Evolutionary conservation across 2,797 vertebrate species (phyloP).

Genomic region (Enteromius fasciolatus): DNA sequence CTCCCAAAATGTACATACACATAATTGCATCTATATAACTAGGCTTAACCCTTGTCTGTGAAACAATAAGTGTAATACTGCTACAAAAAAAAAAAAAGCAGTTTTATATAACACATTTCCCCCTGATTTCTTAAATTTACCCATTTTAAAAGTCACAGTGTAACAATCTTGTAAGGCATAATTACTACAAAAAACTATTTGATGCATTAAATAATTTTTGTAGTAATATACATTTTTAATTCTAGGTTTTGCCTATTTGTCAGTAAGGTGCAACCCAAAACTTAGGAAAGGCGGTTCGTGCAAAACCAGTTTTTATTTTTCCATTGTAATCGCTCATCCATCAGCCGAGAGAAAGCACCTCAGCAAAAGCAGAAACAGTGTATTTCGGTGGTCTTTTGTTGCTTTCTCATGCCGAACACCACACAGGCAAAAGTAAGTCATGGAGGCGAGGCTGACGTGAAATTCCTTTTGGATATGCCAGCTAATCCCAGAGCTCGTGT

Average conservation of each 20-base stretch:
- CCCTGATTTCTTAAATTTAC: too few relatives aligned
- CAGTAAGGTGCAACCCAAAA: not conserved
- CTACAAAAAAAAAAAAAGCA: too few relatives aligned
- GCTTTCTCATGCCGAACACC: conserved; percentile 1
- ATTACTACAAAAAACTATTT: too few relatives aligned
- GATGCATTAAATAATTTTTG: too few relatives aligned
- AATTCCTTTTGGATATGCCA: conserved; percentile 51
- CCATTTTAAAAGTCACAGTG: too few relatives aligned
- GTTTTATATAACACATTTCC: too few relatives aligned
- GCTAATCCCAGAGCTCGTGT: conserved; percentile 48
- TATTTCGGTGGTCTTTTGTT: not conserved
- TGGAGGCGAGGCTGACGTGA: conserved; percentile 49
- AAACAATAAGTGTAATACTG: too few relatives aligned
- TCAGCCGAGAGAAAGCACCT: not conserved
- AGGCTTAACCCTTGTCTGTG: too few relatives aligned
- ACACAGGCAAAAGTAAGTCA: conserved; percentile 51
- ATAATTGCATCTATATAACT: not conserved
- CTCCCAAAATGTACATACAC: not conserved
- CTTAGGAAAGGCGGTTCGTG: not conserved
- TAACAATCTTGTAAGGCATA: too few relatives aligned
- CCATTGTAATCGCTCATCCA: not conserved
- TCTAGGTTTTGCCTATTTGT: too few relatives aligned
- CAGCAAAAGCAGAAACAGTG: not conserved
- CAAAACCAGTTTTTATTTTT: not conserved
- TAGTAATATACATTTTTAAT: too few relatives aligned